Evolutionary conservation across 2,888 invertebrate species (phyloP).

Genomic region (Salticus scenicus): DNA sequence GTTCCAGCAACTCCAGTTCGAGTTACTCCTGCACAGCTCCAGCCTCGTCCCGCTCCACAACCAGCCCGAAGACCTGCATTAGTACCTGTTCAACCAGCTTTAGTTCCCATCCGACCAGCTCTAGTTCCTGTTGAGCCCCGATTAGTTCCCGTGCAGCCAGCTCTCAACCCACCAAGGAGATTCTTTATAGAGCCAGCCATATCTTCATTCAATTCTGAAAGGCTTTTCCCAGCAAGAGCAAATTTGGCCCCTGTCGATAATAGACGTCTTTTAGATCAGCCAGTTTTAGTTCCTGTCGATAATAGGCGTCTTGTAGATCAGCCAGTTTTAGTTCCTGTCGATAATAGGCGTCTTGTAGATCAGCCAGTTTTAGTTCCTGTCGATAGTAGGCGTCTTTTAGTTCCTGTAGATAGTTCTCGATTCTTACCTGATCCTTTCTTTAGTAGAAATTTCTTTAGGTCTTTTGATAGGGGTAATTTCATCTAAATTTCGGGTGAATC

Average conservation of each 20-base stretch:
- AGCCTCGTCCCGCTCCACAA: not conserved
- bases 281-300: not conserved
- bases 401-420: not conserved
- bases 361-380: not conserved
- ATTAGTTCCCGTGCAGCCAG: not conserved
- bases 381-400: not conserved
- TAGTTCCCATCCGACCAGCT: constrained; percentile 28
- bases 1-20: constrained; percentile 1
- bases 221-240: too few relatives aligned
- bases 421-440: not conserved
- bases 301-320: not conserved
- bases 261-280: not conserved
- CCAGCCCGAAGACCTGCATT: constrained; percentile 3
- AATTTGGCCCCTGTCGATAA: not conserved
- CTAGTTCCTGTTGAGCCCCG: constrained; percentile 13
- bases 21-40: not conserved
- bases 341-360: not conserved
- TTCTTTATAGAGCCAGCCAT: too few relatives aligned
- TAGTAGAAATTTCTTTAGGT: not conserved
- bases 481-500: not conserved
- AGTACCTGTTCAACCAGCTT: constrained; percentile 20
- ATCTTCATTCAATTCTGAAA: too few relatives aligned
- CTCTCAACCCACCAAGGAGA: not conserved
- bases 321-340: not conserved
- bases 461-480: not conserved